Evolutionary conservation across 1,140 invertebrate species (phyloP), one percentile per base, ranked within the genome.

Genomic region (Protaetia brevitarsis): DNA sequence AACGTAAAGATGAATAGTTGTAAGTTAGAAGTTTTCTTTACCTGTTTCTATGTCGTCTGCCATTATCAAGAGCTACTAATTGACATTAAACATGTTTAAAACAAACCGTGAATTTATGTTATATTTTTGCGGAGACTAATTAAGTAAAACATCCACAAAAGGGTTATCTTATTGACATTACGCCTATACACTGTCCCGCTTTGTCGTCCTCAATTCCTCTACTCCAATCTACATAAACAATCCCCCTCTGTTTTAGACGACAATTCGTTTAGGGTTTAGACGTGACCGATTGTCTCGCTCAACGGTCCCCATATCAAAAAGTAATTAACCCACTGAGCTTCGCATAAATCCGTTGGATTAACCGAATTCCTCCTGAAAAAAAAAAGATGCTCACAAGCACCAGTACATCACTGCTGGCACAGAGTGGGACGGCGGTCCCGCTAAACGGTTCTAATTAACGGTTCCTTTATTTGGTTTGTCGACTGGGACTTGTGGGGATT

Each of bases 371-470:
- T 51, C 41, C n/a, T n/a, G n/a, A n/a, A 51, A 23, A 51, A 51
- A 51, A 37, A 51, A 51, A 51, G 41, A 51, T 23, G 26, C 41
- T 51, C 16, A 51, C 41, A 16, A 51, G 41, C 41, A 19, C 37
- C 26, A 51, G 41, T 51, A 51, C 41, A 51, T 51, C 41, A 51
- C 41, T 23, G 21, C 41, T 5, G 41, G 41, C 6, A 51, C 41
- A 51, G 21, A 23, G 41, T 19, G 11, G 19, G 19, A 23, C 21
- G 41, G 41, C 13, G 41, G 26, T 51, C 41, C n/a, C 41, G 26
- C 26, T 51, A 51, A 51, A 51, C 41, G 21, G 41, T 51, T 51
- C 26, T 51, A 51, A 51, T 51, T 51, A 51, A 51, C 41, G 41
- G 41, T 51, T 19, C 19, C 41, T 23, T 51, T n/a, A n/a, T n/a